Evolutionary conservation across 2,888 invertebrate genomes (phyloP).

Genomic region (Orthosia cruda): DNA sequence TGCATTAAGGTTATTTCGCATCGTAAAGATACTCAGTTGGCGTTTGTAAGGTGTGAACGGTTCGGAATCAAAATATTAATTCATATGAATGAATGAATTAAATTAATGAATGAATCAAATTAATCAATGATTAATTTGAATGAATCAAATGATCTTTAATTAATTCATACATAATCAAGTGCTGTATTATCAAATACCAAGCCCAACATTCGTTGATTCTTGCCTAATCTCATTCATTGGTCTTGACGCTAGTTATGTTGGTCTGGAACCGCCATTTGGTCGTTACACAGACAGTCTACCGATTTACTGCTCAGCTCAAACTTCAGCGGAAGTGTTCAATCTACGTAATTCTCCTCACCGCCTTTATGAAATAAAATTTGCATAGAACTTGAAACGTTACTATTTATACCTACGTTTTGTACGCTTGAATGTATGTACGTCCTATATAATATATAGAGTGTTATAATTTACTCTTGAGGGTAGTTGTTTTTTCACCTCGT

Average conservation of each 20-base stretch:
- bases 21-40: neutral
- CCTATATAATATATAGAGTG: constrained; percentile 6
- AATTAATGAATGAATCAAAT: too few relatives aligned
- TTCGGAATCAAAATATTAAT: too few relatives aligned
- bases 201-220: neutral
- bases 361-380: constrained; percentile 73
- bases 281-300: constrained; percentile 45
- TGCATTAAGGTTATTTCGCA: constrained; percentile 29
- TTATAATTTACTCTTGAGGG: constrained; percentile 6
- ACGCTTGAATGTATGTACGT: constrained; percentile 20
- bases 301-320: constrained; percentile 60
- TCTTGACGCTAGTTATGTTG: neutral
- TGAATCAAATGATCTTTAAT: too few relatives aligned
- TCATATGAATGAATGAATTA: too few relatives aligned
- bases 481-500: constrained; percentile 23
- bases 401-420: constrained; percentile 35
- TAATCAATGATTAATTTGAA: too few relatives aligned
- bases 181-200: neutral
- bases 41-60: neutral
- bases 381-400: constrained; percentile 59
- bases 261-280: constrained; percentile 26
- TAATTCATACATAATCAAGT: too few relatives aligned
- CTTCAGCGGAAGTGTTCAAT: constrained; percentile 70
- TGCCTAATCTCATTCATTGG: neutral
- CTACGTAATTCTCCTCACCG: constrained; percentile 72